Conservation (phyloP, 2,797 vertebrate genomes). For the Ctenosaura bakeri region DNA sequence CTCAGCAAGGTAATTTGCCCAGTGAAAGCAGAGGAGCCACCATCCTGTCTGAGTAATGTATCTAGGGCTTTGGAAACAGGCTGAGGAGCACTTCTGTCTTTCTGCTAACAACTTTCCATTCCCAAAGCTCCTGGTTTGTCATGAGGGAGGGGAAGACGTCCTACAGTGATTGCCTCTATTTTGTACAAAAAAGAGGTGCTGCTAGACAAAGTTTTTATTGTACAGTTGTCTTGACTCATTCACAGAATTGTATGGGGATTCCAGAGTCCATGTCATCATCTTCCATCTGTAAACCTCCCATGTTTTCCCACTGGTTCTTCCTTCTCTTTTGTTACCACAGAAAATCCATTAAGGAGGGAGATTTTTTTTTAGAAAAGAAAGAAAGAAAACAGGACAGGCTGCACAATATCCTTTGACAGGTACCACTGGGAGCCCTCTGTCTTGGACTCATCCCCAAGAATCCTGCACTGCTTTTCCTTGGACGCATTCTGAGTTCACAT, state of each 20-base stretch:
- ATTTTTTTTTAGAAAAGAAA: not conserved
- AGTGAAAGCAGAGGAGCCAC: not conserved
- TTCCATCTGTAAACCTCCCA: not conserved
- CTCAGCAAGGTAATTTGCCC: not conserved
- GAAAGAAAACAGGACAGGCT: no score
- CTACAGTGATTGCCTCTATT: not conserved
- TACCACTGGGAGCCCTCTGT: not conserved
- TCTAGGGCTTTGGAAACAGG: not conserved
- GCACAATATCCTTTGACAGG: no score
- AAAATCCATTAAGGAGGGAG: not conserved
- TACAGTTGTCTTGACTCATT: not conserved
- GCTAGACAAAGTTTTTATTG: not conserved
- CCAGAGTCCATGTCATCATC: not conserved
- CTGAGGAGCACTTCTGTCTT: not conserved
- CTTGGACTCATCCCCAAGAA: not conserved
- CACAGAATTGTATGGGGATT: not conserved
- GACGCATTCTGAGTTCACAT: not conserved
- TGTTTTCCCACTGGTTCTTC: not conserved
- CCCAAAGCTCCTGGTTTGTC: constrained; percentile 4
- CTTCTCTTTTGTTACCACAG: not conserved
- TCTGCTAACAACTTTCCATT: not conserved
- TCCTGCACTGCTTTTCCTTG: not conserved
- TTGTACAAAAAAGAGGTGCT: not conserved
- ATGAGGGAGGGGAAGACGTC: not conserved
- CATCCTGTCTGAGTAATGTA: not conserved